A percentile compares a stretch with the other conserved stretches of the same genome.
Evolutionary conservation across 2,113 vertebrate species (phyloP).

Genomic region (Plotosus lineatus): DNA sequence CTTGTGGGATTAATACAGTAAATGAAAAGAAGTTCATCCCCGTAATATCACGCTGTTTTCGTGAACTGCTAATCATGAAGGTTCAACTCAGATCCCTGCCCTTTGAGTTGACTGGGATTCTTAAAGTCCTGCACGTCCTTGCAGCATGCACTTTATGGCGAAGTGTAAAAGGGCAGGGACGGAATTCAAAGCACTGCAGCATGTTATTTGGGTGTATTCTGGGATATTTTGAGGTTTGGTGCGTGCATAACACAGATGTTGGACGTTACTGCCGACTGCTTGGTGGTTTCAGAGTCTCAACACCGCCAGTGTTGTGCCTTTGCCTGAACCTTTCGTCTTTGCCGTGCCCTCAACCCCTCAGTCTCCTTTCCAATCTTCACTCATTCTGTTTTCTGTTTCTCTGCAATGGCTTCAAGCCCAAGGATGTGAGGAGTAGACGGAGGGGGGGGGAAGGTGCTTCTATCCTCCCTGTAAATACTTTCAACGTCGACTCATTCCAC

Average conservation of each 20-base stretch:
- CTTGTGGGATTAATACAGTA: too few relatives aligned
- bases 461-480: slow-evolving; percentile 63
- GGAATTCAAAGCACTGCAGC: slow-evolving; percentile 12
- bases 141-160: not conserved
- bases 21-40: too few relatives aligned
- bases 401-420: not conserved
- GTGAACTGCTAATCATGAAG: not conserved
- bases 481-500: slow-evolving; percentile 64
- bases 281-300: slow-evolving; percentile 26
- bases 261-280: slow-evolving; percentile 35
- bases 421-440: not conserved
- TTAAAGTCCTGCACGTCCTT: not conserved
- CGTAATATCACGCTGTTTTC: not conserved
- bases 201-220: slow-evolving; percentile 55
- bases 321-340: slow-evolving; percentile 4
- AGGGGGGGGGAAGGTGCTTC: slow-evolving; percentile 1
- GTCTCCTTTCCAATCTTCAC: slow-evolving; percentile 2
- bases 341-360: not conserved
- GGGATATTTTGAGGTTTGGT: slow-evolving; percentile 45
- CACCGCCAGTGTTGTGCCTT: not conserved
- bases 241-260: slow-evolving; percentile 41
- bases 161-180: slow-evolving; percentile 31
- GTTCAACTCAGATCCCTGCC: not conserved
- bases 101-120: not conserved
- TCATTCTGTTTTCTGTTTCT: not conserved